Conservation (phyloP, 2,888 invertebrate genomes). For the Caenorhabditis becei region DNA sequence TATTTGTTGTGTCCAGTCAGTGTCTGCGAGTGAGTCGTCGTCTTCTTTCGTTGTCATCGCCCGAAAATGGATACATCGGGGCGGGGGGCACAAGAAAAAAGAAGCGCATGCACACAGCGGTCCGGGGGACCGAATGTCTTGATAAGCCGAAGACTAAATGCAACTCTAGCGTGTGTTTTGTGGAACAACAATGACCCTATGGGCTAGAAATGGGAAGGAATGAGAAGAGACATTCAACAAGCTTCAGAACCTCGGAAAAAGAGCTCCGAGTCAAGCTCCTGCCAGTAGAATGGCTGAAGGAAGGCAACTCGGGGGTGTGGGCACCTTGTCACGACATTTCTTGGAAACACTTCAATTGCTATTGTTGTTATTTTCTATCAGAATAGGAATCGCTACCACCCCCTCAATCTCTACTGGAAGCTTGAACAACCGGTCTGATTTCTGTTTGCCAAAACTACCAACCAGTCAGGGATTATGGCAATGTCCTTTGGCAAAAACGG, state of each 20-base stretch:
- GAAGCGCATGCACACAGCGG: not conserved
- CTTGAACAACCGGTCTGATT: too few species aligned
- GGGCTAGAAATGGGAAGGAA: not conserved
- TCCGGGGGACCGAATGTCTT: not conserved
- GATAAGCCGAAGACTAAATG: constrained; percentile 1
- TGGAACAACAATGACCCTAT: not conserved
- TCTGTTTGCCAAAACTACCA: too few species aligned
- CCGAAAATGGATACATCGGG: constrained; percentile 48
- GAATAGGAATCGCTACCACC: too few species aligned
- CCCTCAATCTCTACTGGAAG: too few species aligned
- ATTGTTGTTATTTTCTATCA: too few species aligned
- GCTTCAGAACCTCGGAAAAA: too few species aligned
- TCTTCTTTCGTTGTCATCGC: constrained; percentile 19
- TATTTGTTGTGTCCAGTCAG: constrained; percentile 35
- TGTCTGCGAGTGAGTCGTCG: not conserved
- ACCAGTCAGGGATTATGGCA: constrained; percentile 33
- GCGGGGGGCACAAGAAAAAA: constrained; percentile 12
- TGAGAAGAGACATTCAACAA: not conserved
- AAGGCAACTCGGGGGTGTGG: too few species aligned
- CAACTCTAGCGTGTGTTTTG: not conserved
- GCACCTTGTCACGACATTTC: not conserved
- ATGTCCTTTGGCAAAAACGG: constrained; percentile 26
- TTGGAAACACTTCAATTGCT: too few species aligned
- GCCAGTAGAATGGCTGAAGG: too few species aligned
- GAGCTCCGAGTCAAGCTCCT: too few species aligned